Base-by-base conservation (phyloP, 2,888 invertebrate species). In the Trachelus stipa region DNA sequence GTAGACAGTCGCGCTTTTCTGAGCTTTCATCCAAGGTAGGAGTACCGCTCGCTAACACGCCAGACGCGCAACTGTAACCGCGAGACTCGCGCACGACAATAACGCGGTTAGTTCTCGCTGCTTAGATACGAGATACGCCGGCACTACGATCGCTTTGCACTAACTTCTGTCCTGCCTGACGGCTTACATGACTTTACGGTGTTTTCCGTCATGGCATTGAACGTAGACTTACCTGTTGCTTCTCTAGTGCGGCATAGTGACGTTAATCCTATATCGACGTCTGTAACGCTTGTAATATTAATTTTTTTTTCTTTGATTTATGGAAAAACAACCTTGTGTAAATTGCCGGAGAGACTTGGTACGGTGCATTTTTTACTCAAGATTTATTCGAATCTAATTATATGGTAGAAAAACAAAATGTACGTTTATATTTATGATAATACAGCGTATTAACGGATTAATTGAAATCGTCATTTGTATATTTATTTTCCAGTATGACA, bases 51-150 rank as follows among this genome's bases (percentile, higher is more conserved):
- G 75, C 80, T 79, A 80, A 80, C 80, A 80, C 79, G 82, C 77
- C 83, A 80, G 79, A 73, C 82, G 82, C 83, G 81, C 85, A 83
- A 88, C 85, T 87, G 85, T 81, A 81, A 79, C 77, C 76, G 79
- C 80, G 78, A 80, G 79, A 79, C 81, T 77, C 80, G 81, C 83
- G 81, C 79, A 77, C 83, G 82, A 82, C 85, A 85, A 86, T 84
- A 85, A 81, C 81, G 80, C 77, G 80, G 76, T 79, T 81, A 80
- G 79, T 68, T 77, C 77, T 35, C 78, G 69, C 76, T 78, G 71
- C 31, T 71, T 71, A 34, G 33, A 34, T 34, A 23, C 71, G 71
- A 31, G 71, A 34, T 34, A 34, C 71, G 31, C 71, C 71, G 71
- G 71, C 71, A 71, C 33, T 71, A 71, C 56, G 56, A 56, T 56